These are phyloP conservation scores for Tipula confusa DNA, from an alignment of 2,888 invertebrate species.

Conservation along the genomic window DNA sequence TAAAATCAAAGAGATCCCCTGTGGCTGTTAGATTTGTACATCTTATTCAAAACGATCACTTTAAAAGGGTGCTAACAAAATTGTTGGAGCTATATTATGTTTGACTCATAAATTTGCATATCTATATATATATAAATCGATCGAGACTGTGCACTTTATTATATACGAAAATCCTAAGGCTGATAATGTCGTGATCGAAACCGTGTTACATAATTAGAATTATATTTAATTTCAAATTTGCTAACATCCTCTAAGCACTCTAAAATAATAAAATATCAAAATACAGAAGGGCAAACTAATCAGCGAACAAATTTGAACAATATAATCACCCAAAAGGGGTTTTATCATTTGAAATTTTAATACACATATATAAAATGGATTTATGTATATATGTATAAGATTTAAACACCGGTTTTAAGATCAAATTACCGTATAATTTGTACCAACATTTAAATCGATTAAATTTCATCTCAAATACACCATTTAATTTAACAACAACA, in stretches of 20 bases:
- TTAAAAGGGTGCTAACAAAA: neutral
- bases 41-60: neutral
- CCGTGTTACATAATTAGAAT: neutral
- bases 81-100: neutral
- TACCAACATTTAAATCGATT: conserved; percentile 16
- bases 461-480: neutral
- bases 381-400: no score
- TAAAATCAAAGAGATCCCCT: neutral
- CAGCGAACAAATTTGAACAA: neutral
- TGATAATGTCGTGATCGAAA: neutral
- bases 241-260: neutral
- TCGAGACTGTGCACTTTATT: neutral
- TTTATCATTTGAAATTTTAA: neutral
- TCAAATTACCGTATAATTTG: conserved; percentile 7
- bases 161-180: neutral
- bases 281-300: conserved; percentile 20
- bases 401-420: conserved; percentile 16
- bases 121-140: no score
- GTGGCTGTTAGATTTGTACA: neutral
- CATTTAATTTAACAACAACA: neutral
- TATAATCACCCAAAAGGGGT: neutral
- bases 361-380: neutral
- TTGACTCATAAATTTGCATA: neutral
- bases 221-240: neutral
- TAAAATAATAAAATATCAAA: neutral